Evolutionary conservation across 2,797 vertebrate genomes (phyloP).

Genomic region (Alauda arvensis): DNA sequence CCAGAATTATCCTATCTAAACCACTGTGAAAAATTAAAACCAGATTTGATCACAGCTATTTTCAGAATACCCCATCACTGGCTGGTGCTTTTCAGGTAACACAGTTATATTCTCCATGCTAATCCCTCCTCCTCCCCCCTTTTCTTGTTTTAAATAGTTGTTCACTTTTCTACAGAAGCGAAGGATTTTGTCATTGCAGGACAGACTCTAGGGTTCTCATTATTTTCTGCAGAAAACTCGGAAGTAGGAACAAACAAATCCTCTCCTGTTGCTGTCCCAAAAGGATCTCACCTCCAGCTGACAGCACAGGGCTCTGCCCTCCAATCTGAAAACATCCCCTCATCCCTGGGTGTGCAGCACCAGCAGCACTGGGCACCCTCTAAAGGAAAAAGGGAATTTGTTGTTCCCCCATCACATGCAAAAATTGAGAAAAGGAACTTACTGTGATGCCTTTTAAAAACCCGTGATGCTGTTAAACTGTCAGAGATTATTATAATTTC

Average conservation of each 20-base stretch:
- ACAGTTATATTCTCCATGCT: neutral
- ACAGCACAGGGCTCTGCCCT: neutral
- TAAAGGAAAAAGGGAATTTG: neutral
- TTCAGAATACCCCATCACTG: neutral
- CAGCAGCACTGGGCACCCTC: neutral
- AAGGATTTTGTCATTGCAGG: neutral
- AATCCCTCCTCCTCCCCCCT: neutral
- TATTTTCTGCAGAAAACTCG: constrained; percentile 11
- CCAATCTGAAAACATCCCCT: neutral
- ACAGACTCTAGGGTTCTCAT: constrained; percentile 8
- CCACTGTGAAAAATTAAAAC: neutral
- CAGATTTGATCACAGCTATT: neutral
- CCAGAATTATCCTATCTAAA: neutral
- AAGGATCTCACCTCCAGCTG: neutral
- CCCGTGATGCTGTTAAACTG: neutral
- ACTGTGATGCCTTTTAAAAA: neutral
- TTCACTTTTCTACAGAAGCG: neutral
- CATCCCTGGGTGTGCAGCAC: neutral
- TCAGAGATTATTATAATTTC: constrained; percentile 25
- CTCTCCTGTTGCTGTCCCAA: neutral
- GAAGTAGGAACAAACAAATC: neutral
- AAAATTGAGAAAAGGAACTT: constrained; percentile 6
- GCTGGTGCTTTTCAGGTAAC: neutral
- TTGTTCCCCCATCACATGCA: neutral
- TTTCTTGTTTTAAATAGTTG: neutral